Percentiles rank a stretch among this genome's conserved stretches.
These are phyloP conservation scores for Actinemys pallida DNA, from an alignment of 2,113 vertebrate genomes.

Conservation along the genomic window DNA sequence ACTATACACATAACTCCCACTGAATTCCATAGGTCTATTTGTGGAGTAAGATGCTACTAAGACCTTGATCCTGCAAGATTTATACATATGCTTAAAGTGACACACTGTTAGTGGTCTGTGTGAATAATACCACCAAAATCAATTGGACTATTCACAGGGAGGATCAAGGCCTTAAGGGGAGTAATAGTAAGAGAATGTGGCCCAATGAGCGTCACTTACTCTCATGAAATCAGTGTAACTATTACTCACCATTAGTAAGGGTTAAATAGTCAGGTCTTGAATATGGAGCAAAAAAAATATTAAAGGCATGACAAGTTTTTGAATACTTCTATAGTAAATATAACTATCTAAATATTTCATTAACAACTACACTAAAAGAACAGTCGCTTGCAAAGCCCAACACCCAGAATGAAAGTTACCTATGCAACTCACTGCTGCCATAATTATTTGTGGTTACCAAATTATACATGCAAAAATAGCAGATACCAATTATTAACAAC, in stretches of 20 bases:
- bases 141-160: not conserved
- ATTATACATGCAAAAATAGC: not conserved
- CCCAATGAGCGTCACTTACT: not conserved
- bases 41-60: rapidly evolving
- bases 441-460: not conserved
- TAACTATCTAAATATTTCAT: not conserved
- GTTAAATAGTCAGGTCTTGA: not conserved
- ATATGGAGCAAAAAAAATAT: not conserved
- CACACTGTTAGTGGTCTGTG: not conserved
- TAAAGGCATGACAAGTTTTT: not conserved
- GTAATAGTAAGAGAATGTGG: not conserved
- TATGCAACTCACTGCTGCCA: not conserved
- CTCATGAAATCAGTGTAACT: not conserved
- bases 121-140: not conserved
- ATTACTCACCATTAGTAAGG: not conserved
- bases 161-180: not conserved
- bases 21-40: not conserved
- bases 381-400: not conserved
- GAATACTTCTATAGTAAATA: not conserved
- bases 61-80: not conserved
- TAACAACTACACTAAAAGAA: not conserved
- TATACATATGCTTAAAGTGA: not conserved
- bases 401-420: not conserved
- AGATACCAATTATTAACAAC: not conserved
- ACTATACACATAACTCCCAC: not conserved